Evolutionary conservation across 2,888 invertebrate genomes (phyloP), one percentile per base, ranked within the genome.

Genomic region (Chymomyza fuscimana): DNA sequence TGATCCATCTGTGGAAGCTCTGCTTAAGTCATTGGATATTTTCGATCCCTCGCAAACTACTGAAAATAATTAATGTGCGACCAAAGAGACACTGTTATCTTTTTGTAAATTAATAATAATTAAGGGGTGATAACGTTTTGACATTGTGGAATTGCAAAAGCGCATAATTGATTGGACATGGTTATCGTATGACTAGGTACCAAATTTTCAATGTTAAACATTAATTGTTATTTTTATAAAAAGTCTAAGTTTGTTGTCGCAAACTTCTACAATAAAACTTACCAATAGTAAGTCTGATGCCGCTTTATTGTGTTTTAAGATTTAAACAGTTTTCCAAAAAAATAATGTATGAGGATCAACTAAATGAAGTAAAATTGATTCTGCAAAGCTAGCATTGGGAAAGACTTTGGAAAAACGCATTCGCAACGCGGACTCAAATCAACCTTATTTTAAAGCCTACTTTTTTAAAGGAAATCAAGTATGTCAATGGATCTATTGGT

Each of bases 1-100:
- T 63, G 98, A 99, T 92, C 98, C 98, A 0, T 96, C 96, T 1
- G 95, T 96, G 0, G 95, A 96, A 88, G 96, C 97, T 0, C 92
- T 98, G 52, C 91, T 98, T 0, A 94, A 90, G 69, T 90, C 91
- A 0, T 77, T 91, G 69, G 80, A 90, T 70, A 82, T 91, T 64
- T 81, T 81, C 9, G 76, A 75, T 19, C 77, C 84, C n/a, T 86
- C 91, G 22, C 90, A 89, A 68, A 89, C 91, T 51, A 86, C 87
- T n/a, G 89, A 84, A 40, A 65, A 76, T 72, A 87, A 80, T 67
- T 86, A 70, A 80, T 50, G 29, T 54, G 79, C 61, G 82, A 79
- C 66, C 36, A 36, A 36, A 61, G 10, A n/a, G 3, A 59, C 61
- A n/a, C 15, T 51, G 62, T 80, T 82, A 82, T 85, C 80, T 58